Base-by-base conservation (phyloP, 2,888 invertebrate genomes). In the Parnassius glacialis region DNA sequence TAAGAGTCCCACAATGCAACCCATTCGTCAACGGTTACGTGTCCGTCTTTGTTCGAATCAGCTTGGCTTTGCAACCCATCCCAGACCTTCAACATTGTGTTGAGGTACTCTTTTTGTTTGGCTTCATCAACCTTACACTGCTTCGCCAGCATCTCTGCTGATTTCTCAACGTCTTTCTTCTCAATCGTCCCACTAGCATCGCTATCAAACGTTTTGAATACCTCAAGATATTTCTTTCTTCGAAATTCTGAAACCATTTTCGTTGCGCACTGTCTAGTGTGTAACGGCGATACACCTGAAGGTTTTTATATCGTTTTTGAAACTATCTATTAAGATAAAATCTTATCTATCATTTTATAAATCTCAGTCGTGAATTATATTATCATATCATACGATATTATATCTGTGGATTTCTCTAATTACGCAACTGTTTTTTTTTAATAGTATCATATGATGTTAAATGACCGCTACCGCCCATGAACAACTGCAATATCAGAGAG, bases 11-110 rank as follows among this genome's bases (percentile, higher is more conserved):
- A 96, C 94, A 96, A 94, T 71, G 93, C 92, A 75, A 94, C 94
- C 96, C 96, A 96, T 82, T 96, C 96, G 20, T 95, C 96, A 57
- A 94, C 94, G 72, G 95, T 95, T 67, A 96, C 95, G 93, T 96
- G 84, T 48, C 95, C 95, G 74, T 96, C 96, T 80, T 95, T 93
- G 84, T 96, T 95, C 68, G 93, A 92, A 80, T 96, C 96, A 13
- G 96, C 96, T 72, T 94, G 92, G 71, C 93, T 92, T 76, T 94
- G 92, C 57, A 96, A 87, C 10, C 95, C 96, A 68, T 95, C 95
- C 96, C 96, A 96, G 70, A 96, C 94, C 78, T 93, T 93, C 70
- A 94, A 92, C 90, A 96, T 93, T 71, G 92, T 92, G 80, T 94
- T 93, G 78, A 95, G 94, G n/a, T 93, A 92, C 70, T 94, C 93